Evolutionary conservation across 1,140 invertebrate species (phyloP).

Genomic region (Musca vetustissima): DNA sequence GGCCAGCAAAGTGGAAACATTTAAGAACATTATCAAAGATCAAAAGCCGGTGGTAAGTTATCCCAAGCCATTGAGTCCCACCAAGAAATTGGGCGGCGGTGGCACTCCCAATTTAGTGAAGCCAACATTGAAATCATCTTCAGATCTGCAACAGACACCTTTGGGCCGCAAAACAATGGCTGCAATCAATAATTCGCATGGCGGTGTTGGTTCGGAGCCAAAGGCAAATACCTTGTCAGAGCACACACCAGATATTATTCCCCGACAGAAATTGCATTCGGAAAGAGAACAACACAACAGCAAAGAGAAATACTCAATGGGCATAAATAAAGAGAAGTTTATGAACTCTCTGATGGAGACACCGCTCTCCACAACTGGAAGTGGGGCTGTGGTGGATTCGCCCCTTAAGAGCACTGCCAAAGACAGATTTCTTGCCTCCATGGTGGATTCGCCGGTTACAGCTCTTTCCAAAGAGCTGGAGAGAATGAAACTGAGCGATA

Average conservation of each 20-base stretch:
- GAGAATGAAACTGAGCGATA: conserved; percentile 13
- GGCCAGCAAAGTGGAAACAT: conserved; percentile 66
- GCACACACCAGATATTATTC: conserved; percentile 21
- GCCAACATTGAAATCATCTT: conserved; percentile 15
- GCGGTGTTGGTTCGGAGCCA: background rate
- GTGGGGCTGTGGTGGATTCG: background rate
- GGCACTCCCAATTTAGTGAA: conserved; percentile 6
- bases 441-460: conserved; percentile 31
- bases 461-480: conserved; percentile 34
- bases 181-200: background rate
- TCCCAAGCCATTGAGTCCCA: conserved; percentile 57
- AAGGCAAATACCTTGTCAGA: background rate
- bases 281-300: background rate
- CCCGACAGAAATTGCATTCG: conserved; percentile 1
- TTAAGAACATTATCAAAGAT: conserved; percentile 65
- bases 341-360: background rate
- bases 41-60: conserved; percentile 44
- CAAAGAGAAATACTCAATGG: background rate
- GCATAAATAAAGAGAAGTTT: background rate
- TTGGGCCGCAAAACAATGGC: conserved; percentile 26
- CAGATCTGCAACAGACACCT: conserved; percentile 26
- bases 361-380: background rate
- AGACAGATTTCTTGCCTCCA: too few species aligned
- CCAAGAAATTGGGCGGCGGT: conserved; percentile 37
- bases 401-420: background rate